These are phyloP conservation scores for Anagrus nilaparvatae DNA, from an alignment of 1,140 invertebrate species.

Conservation along the genomic window DNA sequence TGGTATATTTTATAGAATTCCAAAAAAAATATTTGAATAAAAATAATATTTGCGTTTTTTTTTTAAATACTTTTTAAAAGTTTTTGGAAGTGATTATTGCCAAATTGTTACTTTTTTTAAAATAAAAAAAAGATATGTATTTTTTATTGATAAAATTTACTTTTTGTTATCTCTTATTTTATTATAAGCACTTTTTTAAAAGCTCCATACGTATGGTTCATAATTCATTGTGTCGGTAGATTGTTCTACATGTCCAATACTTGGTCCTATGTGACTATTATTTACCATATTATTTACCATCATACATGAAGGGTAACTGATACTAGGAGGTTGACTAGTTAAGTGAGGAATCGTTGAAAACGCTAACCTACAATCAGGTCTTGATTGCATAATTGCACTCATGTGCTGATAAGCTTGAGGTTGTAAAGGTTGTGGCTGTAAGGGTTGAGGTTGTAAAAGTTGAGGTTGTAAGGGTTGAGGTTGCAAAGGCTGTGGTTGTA, in stretches of 20 bases:
- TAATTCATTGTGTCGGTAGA: slow-evolving; percentile 36
- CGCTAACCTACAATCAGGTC: slow-evolving; percentile 33
- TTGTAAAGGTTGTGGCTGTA: slow-evolving; percentile 7
- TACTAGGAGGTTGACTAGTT: slow-evolving; percentile 22
- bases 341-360: slow-evolving; percentile 21
- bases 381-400: slow-evolving; percentile 30
- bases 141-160: too few species aligned
- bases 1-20: too few species aligned
- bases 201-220: slow-evolving; percentile 40
- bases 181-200: slow-evolving; percentile 21
- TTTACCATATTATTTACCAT: slow-evolving; percentile 26
- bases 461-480: too few species aligned
- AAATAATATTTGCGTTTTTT: too few species aligned
- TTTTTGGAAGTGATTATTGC: too few species aligned
- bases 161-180: too few species aligned
- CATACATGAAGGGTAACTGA: slow-evolving; percentile 36
- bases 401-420: slow-evolving; percentile 24
- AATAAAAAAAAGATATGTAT: too few species aligned
- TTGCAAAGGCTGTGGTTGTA: slow-evolving; percentile 9
- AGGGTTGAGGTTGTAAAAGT: too few species aligned
- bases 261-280: slow-evolving; percentile 26
- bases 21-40: too few species aligned
- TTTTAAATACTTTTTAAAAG: too few species aligned
- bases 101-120: too few species aligned
- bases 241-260: slow-evolving; percentile 39